Conservation (phyloP, 2,113 vertebrate genomes). For the Hoplias malabaricus region DNA sequence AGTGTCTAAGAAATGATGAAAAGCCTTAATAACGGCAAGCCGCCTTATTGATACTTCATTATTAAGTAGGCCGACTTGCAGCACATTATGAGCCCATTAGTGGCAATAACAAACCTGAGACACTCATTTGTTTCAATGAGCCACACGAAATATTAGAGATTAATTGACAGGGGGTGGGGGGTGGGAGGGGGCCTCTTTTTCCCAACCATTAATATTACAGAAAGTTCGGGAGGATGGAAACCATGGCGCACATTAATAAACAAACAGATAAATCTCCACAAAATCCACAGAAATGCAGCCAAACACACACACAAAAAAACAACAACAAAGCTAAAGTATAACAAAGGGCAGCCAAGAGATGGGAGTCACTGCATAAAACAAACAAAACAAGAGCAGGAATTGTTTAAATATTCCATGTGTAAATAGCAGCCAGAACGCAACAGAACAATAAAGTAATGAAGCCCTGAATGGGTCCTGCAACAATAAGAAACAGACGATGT, state of each 20-base stretch:
- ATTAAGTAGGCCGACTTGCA: slow-evolving; percentile 66
- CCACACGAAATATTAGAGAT: slow-evolving; percentile 62
- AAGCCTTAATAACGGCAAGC: slow-evolving; percentile 75
- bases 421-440: slow-evolving; percentile 24
- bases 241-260: background rate
- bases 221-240: slow-evolving; percentile 15
- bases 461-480: slow-evolving; percentile 67
- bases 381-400: slow-evolving; percentile 14
- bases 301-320: background rate
- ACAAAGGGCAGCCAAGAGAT: background rate
- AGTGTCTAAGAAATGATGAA: slow-evolving; percentile 76
- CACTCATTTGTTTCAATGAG: slow-evolving; percentile 78
- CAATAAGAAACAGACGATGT: slow-evolving; percentile 46
- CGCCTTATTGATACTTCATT: slow-evolving; percentile 77
- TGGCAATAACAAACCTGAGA: slow-evolving; percentile 68
- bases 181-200: slow-evolving; percentile 53
- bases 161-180: slow-evolving; percentile 58
- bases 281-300: background rate
- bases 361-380: background rate
- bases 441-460: slow-evolving; percentile 58
- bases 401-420: slow-evolving; percentile 40
- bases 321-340: slow-evolving; percentile 1
- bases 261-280: slow-evolving; percentile 24
- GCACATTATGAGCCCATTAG: slow-evolving; percentile 78
- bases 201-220: slow-evolving; percentile 47